These are phyloP conservation scores for Dermatemys mawii DNA, from an alignment of 2,113 vertebrate genomes.

Conservation along the genomic window DNA sequence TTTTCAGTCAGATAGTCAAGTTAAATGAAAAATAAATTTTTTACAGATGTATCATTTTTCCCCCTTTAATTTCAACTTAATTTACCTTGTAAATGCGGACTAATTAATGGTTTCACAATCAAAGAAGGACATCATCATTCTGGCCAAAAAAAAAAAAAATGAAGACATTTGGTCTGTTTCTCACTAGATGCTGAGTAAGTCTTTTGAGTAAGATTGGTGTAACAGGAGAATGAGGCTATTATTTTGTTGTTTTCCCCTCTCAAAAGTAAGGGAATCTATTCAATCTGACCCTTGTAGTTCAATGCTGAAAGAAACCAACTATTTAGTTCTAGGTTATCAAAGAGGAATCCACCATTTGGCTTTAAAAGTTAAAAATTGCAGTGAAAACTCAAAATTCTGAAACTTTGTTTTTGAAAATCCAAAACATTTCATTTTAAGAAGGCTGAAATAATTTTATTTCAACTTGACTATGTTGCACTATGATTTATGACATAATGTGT, in stretches of 20 bases:
- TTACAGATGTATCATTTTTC: slow-evolving; percentile 37
- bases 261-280: neutral
- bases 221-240: neutral
- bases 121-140: slow-evolving; percentile 25
- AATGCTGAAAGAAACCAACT: neutral
- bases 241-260: too few species aligned
- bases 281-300: neutral
- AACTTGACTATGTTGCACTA: neutral
- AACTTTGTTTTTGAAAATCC: neutral
- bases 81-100: neutral
- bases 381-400: neutral
- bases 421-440: neutral
- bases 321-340: neutral
- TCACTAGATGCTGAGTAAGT: neutral
- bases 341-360: neutral
- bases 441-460: neutral
- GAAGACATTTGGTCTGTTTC: slow-evolving; percentile 22
- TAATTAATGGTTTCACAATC: slow-evolving; percentile 42
- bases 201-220: neutral
- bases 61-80: slow-evolving; percentile 40
- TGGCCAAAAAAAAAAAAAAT: neutral
- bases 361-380: neutral
- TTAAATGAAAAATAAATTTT: accelerated
- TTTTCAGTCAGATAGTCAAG: slow-evolving; percentile 17
- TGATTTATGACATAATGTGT: neutral